These are phyloP conservation scores for Ficedula albicollis DNA, from an alignment of 2,797 vertebrate genomes.

Conservation along the genomic window DNA sequence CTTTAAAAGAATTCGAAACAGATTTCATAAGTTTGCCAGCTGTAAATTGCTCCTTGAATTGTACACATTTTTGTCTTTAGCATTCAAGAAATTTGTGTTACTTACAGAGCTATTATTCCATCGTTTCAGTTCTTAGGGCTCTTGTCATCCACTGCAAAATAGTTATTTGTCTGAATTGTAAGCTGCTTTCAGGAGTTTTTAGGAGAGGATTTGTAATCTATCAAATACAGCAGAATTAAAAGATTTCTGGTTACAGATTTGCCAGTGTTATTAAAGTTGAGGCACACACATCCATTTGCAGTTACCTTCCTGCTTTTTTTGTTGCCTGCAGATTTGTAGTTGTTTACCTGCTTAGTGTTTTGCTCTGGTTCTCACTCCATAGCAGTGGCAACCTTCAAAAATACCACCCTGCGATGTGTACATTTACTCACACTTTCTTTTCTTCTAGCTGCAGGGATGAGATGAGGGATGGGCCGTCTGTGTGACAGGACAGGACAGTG, in stretches of 20 bases:
- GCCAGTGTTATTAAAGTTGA: neutral
- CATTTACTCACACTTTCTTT: neutral
- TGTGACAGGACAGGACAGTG: neutral
- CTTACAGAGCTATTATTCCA: constrained; percentile 45
- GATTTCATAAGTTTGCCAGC: neutral
- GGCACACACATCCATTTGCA: neutral
- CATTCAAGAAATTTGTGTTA: neutral
- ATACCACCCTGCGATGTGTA: neutral
- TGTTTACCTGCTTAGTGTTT: neutral
- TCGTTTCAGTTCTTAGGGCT: constrained; percentile 8
- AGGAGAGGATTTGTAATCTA: constrained; percentile 61
- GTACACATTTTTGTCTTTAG: neutral
- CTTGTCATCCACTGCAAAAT: constrained; percentile 19
- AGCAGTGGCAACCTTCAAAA: neutral
- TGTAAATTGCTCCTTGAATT: neutral
- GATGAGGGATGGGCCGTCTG: neutral
- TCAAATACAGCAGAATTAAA: constrained; percentile 55
- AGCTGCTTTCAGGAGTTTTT: constrained; percentile 60
- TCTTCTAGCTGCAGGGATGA: neutral
- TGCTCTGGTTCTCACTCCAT: neutral
- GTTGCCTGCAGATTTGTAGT: neutral
- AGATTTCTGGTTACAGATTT: constrained; percentile 41
- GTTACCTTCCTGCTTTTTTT: neutral
- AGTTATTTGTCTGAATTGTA: constrained; percentile 58
- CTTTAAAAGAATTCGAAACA: neutral